These are phyloP conservation scores for Andricus curvator DNA, from an alignment of 2,888 invertebrate genomes.

Conservation along the genomic window DNA sequence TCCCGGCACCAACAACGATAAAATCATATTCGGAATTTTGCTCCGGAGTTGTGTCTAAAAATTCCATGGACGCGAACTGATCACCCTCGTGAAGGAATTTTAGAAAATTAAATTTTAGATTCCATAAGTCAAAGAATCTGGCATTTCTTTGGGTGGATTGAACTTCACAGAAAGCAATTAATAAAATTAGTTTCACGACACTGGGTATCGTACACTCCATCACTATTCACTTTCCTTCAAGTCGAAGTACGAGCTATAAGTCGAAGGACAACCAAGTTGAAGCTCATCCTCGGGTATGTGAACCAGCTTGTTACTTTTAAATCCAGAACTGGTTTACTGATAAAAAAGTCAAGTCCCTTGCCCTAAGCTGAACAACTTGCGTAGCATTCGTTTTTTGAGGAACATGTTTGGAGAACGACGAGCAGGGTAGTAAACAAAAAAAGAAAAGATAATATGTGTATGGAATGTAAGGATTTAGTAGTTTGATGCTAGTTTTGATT, in stretches of 20 bases:
- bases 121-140: background rate
- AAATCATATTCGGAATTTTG: constrained; percentile 85
- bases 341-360: background rate
- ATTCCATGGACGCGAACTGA: constrained; percentile 78
- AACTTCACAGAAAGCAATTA: background rate
- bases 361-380: background rate
- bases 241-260: background rate
- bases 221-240: background rate
- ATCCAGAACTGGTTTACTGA: background rate
- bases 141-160: background rate
- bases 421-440: background rate
- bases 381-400: background rate
- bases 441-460: background rate
- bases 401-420: background rate
- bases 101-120: constrained; percentile 33
- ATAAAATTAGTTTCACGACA: background rate
- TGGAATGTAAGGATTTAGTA: background rate
- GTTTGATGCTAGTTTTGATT: background rate
- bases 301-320: background rate
- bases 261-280: background rate
- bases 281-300: background rate
- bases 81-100: constrained; percentile 81
- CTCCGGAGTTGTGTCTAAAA: constrained; percentile 79
- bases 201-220: background rate
- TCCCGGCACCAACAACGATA: constrained; percentile 89